These are phyloP conservation scores for Amblyjoppa fuscipennis DNA, from an alignment of 2,888 invertebrate species.

Conservation along the genomic window DNA sequence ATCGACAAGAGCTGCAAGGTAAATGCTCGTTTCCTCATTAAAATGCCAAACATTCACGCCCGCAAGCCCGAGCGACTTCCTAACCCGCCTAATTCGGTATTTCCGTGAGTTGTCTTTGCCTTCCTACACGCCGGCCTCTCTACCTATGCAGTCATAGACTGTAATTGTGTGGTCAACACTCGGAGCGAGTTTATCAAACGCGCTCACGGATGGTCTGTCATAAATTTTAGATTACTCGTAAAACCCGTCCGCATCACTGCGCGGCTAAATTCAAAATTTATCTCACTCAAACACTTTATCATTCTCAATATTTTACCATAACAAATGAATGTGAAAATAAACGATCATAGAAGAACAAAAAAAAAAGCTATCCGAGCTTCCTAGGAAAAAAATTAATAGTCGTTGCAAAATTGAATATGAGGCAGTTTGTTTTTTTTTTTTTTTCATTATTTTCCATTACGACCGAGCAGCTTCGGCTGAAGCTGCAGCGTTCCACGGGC, in stretches of 20 bases:
- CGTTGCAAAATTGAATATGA: not conserved
- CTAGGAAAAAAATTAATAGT: not conserved
- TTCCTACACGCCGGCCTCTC: slow-evolving; percentile 57
- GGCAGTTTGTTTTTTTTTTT: not conserved
- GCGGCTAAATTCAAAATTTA: not conserved
- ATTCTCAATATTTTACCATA: not conserved
- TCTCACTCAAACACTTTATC: not conserved
- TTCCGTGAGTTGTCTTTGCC: slow-evolving; percentile 75
- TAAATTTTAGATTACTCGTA: slow-evolving; percentile 15
- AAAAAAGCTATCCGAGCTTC: not conserved
- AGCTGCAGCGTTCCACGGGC: not conserved
- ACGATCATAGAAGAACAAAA: not conserved
- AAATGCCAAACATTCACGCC: slow-evolving; percentile 81
- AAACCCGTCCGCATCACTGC: not conserved
- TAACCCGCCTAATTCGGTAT: slow-evolving; percentile 80
- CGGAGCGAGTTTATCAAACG: not conserved
- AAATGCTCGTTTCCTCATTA: slow-evolving; percentile 84
- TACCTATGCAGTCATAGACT: slow-evolving; percentile 6
- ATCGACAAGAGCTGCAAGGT: slow-evolving; percentile 71
- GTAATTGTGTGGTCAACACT: slow-evolving; percentile 14
- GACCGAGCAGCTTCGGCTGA: not conserved
- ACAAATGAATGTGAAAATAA: not conserved
- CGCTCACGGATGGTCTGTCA: not conserved
- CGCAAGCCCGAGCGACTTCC: slow-evolving; percentile 77
- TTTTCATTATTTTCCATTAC: not conserved